Base-by-base conservation (phyloP, 2,113 vertebrate genomes). In the Aramus guarauna region DNA sequence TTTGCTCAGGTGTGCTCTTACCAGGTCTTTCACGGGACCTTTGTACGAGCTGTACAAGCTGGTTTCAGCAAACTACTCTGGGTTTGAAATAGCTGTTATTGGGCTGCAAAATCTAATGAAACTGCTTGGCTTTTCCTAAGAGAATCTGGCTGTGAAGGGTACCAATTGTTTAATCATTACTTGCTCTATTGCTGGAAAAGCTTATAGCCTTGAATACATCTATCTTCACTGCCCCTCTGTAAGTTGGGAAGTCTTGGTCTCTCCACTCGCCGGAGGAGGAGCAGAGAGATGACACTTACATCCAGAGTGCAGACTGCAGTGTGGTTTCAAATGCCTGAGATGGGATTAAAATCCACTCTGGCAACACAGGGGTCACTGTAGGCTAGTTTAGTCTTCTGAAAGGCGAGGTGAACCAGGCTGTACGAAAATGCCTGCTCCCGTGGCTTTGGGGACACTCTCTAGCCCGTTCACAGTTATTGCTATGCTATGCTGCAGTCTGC, bases 401-500 rank as follows among this genome's bases (percentile, higher is more conserved):
- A 63, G n/a, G 26, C n/a, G 16, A 64, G 47, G 43, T 72, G 87
- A 87, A 36, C 6, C 22, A 41, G 27, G 7, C 24, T 53, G 29
- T 30, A 66, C 6, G 7, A 66, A 66, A 92, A 77, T 15, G 5
- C 59, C 26, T 21, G 59, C 26, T 90, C 32, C 14, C 3, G 0
- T 50, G n/a, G 58, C n/a, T 85, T 5, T 68, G 56, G 52, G 69
- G n/a, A 75, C 68, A 27, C 36, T 22, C 36, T 55, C 26, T 34
- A 91, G 21, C 53, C 47, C 43, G 3, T 7, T 83, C 72, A 63
- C 3, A 2, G 41, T 37, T 58, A 26, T 14, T 88, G 55, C 60
- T 77, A 41, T 1, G 6, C 63, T 43, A n/a, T 15, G 22, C 93
- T 94, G 95, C 96, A 94, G 88, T 90, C 93, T 96, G 96, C 93